Conservation (phyloP, 2,797 vertebrate species). For the Nothura maculosa region DNA sequence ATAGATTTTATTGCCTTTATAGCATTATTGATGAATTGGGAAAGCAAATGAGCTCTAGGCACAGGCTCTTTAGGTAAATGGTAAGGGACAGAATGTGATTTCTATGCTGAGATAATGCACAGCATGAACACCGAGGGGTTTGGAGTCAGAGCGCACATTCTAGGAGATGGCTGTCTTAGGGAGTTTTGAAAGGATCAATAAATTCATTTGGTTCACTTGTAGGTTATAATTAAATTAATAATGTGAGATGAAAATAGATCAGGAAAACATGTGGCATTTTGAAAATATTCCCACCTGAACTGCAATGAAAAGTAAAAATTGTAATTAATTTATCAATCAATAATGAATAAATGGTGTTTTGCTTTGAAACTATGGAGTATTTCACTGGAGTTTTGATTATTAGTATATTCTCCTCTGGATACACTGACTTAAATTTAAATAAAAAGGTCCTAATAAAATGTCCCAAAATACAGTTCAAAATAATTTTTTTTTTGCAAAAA, state of each 20-base stretch:
- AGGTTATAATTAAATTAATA: background rate
- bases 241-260: background rate
- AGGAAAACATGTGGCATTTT: constrained; percentile 9
- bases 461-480: background rate
- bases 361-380: background rate
- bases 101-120: background rate
- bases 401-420: background rate
- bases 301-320: background rate
- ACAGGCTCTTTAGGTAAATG: background rate
- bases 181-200: constrained; percentile 11
- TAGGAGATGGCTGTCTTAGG: background rate
- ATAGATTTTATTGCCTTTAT: background rate
- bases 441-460: background rate
- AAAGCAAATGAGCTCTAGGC: background rate
- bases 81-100: background rate
- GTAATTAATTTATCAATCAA: background rate
- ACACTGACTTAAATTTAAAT: background rate
- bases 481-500: background rate
- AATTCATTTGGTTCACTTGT: background rate
- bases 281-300: background rate
- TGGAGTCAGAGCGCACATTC: background rate
- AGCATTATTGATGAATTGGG: background rate
- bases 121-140: background rate
- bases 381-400: background rate
- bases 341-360: background rate